A percentile compares a stretch with the other conserved stretches of the same genome.
phyloP scores from a whole-genome alignment of 2,113 vertebrate species.

The Urocitellus parryii region DNA sequence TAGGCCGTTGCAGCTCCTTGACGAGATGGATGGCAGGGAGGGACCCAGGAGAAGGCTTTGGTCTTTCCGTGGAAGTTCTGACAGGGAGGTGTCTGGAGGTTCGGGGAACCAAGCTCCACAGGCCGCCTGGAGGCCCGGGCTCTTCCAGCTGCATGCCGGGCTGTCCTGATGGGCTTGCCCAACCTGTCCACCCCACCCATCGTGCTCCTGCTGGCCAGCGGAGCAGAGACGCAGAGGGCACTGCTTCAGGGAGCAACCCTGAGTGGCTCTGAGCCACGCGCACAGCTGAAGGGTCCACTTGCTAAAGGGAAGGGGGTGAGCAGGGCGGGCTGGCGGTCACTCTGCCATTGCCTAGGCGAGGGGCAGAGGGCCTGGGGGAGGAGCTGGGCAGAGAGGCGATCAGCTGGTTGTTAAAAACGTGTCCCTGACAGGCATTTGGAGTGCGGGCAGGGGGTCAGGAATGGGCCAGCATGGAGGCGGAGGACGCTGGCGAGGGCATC shows the following conservation, averaged over 20 bases:
- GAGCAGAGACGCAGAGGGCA: accelerated
- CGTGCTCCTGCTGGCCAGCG: accelerated
- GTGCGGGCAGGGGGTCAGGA: too few species aligned
- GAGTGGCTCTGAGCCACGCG: accelerated
- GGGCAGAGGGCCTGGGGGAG: not conserved
- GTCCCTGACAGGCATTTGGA: not conserved
- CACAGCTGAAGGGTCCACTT: too few species aligned
- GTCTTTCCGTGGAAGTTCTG: not conserved
- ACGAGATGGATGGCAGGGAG: not conserved
- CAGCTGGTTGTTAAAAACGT: too few species aligned
- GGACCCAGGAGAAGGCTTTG: not conserved
- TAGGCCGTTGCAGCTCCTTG: not conserved
- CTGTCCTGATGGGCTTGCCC: too few species aligned
- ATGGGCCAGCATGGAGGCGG: not conserved
- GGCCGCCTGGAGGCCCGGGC: not conserved
- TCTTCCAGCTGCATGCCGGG: not conserved
- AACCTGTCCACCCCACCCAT: accelerated
- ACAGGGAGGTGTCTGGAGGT: too few species aligned
- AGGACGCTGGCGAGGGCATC: not conserved
- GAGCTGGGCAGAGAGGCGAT: not conserved
- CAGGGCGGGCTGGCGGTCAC: accelerated
- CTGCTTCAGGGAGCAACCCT: not conserved
- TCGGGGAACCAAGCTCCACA: accelerated
- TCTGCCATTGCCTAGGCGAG: accelerated
- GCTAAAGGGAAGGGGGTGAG: too few species aligned